Conservation (phyloP, 2,797 vertebrate species). For the Sus cebifrons region DNA sequence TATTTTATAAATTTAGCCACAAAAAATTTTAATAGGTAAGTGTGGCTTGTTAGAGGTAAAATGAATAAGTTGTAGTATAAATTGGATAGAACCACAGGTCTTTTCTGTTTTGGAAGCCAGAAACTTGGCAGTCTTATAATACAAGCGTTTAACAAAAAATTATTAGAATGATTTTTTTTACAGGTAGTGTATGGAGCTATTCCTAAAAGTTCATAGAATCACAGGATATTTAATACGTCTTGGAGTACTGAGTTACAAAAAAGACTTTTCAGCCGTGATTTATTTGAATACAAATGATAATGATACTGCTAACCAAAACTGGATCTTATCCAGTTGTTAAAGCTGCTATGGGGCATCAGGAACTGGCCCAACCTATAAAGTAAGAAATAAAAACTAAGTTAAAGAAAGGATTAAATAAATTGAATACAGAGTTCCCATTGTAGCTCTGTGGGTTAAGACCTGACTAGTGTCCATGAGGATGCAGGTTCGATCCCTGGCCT, state of each 20-base stretch:
- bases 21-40: not conserved
- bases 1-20: not conserved
- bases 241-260: not conserved
- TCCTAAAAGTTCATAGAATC: not conserved
- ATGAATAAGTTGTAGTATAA: not conserved
- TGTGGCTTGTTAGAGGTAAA: not conserved
- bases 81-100: not conserved
- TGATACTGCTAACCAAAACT: not conserved
- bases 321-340: not conserved
- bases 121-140: not conserved
- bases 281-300: not conserved
- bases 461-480: too few species aligned
- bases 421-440: not conserved
- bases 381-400: not conserved
- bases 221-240: not conserved
- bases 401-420: not conserved
- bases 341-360: not conserved
- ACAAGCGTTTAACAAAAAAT: not conserved
- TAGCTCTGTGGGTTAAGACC: too few species aligned
- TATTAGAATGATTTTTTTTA: constrained; percentile 49
- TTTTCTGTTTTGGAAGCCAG: constrained; percentile 5
- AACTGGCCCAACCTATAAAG: not conserved
- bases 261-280: not conserved
- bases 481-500: too few species aligned
- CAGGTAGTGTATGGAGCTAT: not conserved